Percentiles rank a stretch among this genome's conserved stretches.
Conservation (phyloP, 2,888 invertebrate species). For the Platypus cylindrus region DNA sequence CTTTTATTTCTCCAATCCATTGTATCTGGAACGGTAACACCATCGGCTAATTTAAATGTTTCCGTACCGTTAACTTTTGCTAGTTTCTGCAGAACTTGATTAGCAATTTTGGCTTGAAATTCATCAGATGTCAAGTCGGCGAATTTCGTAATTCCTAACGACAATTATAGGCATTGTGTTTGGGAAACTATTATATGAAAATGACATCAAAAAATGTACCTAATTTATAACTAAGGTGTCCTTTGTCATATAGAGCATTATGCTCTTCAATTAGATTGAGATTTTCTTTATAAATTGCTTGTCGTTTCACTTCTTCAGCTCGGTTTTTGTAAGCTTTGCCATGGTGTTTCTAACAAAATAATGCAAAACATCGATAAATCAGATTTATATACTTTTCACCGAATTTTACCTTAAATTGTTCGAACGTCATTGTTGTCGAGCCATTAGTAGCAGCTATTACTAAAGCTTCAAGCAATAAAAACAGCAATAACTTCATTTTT, state of each 20-base stretch:
- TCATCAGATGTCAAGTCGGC: slow-evolving; percentile 17
- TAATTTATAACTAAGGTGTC: slow-evolving; percentile 8
- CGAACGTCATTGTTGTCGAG: too few relatives aligned
- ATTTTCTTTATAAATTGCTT: slow-evolving; percentile 10
- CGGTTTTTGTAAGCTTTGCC: slow-evolving; percentile 8
- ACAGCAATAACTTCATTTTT: too few relatives aligned
- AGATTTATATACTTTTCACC: neutral
- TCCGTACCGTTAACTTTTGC: neutral
- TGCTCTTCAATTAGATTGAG: slow-evolving; percentile 10
- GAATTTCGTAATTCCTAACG: slow-evolving; percentile 16
- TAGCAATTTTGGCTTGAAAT: slow-evolving; percentile 8
- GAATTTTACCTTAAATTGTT: too few relatives aligned
- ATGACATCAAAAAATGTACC: too few relatives aligned
- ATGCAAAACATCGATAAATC: slow-evolving; percentile 3
- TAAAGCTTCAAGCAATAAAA: too few relatives aligned
- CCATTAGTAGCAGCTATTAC: too few relatives aligned
- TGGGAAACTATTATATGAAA: too few relatives aligned
- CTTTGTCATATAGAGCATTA: slow-evolving; percentile 9
- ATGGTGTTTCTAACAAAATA: slow-evolving; percentile 3
- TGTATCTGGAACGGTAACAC: slow-evolving; percentile 10
- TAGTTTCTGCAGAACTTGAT: too few relatives aligned
- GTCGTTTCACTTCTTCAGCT: slow-evolving; percentile 7
- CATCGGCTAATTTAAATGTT: neutral
- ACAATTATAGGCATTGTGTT: too few relatives aligned
- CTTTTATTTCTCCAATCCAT: slow-evolving; percentile 20